A percentile compares a stretch with the other conserved stretches of the same genome.
Evolutionary conservation across 2,888 invertebrate species (phyloP).

Genomic region (Drosophila subsilvestris): DNA sequence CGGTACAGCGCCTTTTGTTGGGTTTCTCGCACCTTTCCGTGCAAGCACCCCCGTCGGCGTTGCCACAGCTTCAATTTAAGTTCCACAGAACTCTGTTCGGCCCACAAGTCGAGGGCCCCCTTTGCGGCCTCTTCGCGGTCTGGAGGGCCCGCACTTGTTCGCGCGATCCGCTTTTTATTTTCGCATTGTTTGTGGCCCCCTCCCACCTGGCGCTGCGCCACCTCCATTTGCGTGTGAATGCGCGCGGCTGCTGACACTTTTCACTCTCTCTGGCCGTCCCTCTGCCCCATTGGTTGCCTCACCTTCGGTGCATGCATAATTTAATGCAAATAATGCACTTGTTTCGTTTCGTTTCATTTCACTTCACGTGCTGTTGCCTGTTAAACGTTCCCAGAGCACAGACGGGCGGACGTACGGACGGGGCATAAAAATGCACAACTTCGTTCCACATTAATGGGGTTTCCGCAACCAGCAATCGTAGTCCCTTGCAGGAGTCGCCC

Average conservation of each 20-base stretch:
- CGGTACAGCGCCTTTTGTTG: slow-evolving; percentile 4
- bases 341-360: slow-evolving; percentile 79
- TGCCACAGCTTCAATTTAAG: slow-evolving; percentile 69
- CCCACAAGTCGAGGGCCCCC: slow-evolving; percentile 46
- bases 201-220: not conserved
- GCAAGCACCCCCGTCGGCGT: not conserved
- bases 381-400: slow-evolving; percentile 42
- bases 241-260: slow-evolving; percentile 76
- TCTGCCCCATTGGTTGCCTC: slow-evolving; percentile 24
- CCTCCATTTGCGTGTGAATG: slow-evolving; percentile 64
- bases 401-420: slow-evolving; percentile 8
- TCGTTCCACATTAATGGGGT: slow-evolving; percentile 68
- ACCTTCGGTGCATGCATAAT: slow-evolving; percentile 72
- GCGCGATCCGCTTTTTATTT: slow-evolving; percentile 71
- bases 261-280: slow-evolving; percentile 34
- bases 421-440: slow-evolving; percentile 66
- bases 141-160: slow-evolving; percentile 56
- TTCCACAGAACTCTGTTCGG: slow-evolving; percentile 66
- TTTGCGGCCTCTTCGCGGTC: slow-evolving; percentile 37
- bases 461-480: slow-evolving; percentile 8
- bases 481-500: slow-evolving; percentile 13
- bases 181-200: slow-evolving; percentile 65
- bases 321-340: slow-evolving; percentile 80
- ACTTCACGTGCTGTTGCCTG: slow-evolving; percentile 67
- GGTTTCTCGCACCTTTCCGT: slow-evolving; percentile 9